These are phyloP conservation scores for Rhagonycha fulva DNA, from an alignment of 2,888 invertebrate genomes.

Conservation along the genomic window DNA sequence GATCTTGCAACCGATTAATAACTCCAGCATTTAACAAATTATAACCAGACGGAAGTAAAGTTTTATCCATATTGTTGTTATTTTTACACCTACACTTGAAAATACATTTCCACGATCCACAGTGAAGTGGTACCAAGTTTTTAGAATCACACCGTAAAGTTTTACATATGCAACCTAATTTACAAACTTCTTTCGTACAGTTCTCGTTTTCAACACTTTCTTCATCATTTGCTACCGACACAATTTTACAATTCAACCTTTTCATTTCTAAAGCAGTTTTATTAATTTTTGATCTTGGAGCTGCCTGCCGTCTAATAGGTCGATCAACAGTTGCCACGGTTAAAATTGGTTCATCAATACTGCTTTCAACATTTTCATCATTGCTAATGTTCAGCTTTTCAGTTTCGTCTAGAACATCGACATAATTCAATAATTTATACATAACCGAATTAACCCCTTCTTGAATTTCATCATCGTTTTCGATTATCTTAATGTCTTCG, in stretches of 20 bases:
- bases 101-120: slow-evolving; percentile 65
- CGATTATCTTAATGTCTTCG: slow-evolving; percentile 24
- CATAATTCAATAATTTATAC: slow-evolving; percentile 33
- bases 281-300: slow-evolving; percentile 14
- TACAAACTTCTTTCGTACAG: slow-evolving; percentile 63
- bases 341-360: not conserved
- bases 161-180: slow-evolving; percentile 69
- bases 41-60: slow-evolving; percentile 44
- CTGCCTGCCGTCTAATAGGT: slow-evolving; percentile 2
- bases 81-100: slow-evolving; percentile 60
- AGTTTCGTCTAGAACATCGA: slow-evolving; percentile 25
- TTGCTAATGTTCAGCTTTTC: slow-evolving; percentile 50
- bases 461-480: not conserved
- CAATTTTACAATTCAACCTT: slow-evolving; percentile 69
- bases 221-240: slow-evolving; percentile 55
- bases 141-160: slow-evolving; percentile 58
- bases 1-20: slow-evolving; percentile 55
- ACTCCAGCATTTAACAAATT: slow-evolving; percentile 47
- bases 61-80: slow-evolving; percentile 34
- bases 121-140: slow-evolving; percentile 59
- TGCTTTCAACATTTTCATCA: slow-evolving; percentile 41
- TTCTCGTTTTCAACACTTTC: slow-evolving; percentile 43
- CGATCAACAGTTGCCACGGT: not conserved
- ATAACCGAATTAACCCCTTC: slow-evolving; percentile 51
- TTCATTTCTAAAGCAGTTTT: slow-evolving; percentile 58